Percentiles rank a stretch among this genome's conserved stretches.
phyloP scores from a whole-genome alignment of 2,113 vertebrate genomes.

The Orientallactaga bullata region DNA sequence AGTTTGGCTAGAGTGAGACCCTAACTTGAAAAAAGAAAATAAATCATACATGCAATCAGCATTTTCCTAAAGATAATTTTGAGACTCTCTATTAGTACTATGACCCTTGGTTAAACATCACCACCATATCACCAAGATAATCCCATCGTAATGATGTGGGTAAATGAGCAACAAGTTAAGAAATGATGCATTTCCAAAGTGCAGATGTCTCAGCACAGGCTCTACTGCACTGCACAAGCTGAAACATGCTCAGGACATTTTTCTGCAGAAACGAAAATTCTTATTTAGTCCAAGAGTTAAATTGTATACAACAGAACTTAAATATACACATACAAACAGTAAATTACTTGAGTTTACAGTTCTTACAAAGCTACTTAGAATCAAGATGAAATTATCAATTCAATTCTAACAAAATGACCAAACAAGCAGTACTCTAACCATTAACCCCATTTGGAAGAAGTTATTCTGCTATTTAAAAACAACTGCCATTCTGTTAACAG shows the following conservation, averaged over 20 bases:
- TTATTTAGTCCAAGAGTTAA: background rate
- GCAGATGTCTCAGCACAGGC: constrained; percentile 15
- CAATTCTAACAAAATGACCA: constrained; percentile 44
- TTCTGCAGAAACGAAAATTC: background rate
- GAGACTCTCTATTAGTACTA: background rate
- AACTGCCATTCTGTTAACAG: background rate
- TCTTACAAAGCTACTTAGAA: constrained; percentile 37
- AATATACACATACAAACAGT: constrained; percentile 14
- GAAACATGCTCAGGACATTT: constrained; percentile 16
- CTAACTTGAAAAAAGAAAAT: too few relatives aligned
- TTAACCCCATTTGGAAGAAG: background rate
- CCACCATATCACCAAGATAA: constrained; percentile 21
- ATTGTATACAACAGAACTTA: constrained; percentile 26
- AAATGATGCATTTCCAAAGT: constrained; percentile 37
- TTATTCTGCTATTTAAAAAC: constrained; percentile 41
- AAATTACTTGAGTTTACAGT: constrained; percentile 6
- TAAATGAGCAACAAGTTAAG: background rate
- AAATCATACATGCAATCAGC: constrained; percentile 48
- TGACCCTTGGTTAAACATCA: constrained; percentile 32
- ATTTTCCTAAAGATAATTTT: background rate
- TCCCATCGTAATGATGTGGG: background rate
- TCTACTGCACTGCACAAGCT: constrained; percentile 31
- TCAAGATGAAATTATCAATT: constrained; percentile 35
- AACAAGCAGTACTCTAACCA: background rate
- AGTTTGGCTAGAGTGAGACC: too few relatives aligned